These are phyloP conservation scores for Meleagris gallopavo DNA, from an alignment of 2,113 vertebrate genomes.

Conservation along the genomic window DNA sequence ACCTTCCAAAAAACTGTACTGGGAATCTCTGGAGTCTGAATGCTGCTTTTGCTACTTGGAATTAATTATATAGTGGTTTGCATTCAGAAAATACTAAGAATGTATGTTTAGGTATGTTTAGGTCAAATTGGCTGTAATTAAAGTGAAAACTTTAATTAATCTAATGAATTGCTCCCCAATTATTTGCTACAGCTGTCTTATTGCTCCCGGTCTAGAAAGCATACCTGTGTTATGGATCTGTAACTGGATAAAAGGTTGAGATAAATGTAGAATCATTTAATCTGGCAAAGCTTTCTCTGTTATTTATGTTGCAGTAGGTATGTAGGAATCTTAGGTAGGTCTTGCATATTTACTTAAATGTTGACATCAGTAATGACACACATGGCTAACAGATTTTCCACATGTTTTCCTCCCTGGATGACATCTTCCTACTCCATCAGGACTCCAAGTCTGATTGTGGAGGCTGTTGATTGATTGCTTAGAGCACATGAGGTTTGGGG, in stretches of 20 bases:
- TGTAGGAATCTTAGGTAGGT: constrained; percentile 23
- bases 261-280: not conserved
- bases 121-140: not conserved
- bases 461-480: constrained; percentile 77
- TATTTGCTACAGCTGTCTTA: not conserved
- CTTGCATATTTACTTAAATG: constrained; percentile 70
- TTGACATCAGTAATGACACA: constrained; percentile 77
- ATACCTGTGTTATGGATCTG: not conserved
- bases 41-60: not conserved
- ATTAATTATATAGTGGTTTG: not conserved
- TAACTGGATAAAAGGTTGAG: not conserved
- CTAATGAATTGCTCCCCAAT: not conserved
- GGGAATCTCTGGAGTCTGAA: not conserved
- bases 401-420: constrained; percentile 77
- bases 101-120: not conserved
- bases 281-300: not conserved
- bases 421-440: constrained; percentile 76
- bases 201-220: not conserved
- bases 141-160: not conserved
- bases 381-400: constrained; percentile 80
- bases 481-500: constrained; percentile 69
- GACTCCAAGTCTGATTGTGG: constrained; percentile 72
- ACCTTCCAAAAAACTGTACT: not conserved
- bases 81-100: not conserved
- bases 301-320: constrained; percentile 21